These are phyloP conservation scores for Nicator chloris DNA, from an alignment of 2,113 vertebrate genomes.

Conservation along the genomic window DNA sequence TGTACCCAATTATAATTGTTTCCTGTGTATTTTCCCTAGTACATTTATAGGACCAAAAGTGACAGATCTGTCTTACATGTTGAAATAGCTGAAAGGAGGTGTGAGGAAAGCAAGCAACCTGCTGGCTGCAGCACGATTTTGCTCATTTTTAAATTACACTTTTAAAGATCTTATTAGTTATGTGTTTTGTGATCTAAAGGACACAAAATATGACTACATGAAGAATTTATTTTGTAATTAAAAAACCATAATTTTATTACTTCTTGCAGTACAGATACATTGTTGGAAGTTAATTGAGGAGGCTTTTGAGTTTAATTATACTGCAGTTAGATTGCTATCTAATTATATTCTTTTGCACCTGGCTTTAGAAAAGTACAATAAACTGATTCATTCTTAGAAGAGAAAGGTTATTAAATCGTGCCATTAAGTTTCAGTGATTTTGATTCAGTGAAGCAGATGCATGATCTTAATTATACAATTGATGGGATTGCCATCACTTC, in stretches of 20 bases:
- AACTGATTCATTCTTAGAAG: neutral
- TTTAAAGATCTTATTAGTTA: neutral
- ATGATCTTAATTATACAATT: neutral
- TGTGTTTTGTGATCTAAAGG: neutral
- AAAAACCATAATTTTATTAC: neutral
- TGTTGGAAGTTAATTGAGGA: neutral
- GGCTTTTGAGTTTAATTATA: neutral
- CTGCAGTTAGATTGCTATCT: neutral
- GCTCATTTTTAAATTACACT: neutral
- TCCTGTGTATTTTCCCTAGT: neutral
- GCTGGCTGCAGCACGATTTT: neutral
- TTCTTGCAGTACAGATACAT: neutral
- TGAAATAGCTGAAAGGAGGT: neutral
- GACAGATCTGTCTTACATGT: neutral
- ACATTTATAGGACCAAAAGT: neutral
- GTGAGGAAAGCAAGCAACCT: neutral
- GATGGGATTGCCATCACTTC: neutral
- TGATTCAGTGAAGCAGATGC: conserved; percentile 25
- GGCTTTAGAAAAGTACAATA: conserved; percentile 20
- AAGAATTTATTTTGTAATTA: neutral
- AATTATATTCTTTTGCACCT: neutral
- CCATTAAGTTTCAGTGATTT: neutral
- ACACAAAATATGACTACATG: neutral
- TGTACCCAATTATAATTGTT: neutral
- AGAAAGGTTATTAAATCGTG: conserved; percentile 1